phyloP scores from a whole-genome alignment of 2,113 vertebrate species.

The Brachyhypopomus occidentalis region DNA sequence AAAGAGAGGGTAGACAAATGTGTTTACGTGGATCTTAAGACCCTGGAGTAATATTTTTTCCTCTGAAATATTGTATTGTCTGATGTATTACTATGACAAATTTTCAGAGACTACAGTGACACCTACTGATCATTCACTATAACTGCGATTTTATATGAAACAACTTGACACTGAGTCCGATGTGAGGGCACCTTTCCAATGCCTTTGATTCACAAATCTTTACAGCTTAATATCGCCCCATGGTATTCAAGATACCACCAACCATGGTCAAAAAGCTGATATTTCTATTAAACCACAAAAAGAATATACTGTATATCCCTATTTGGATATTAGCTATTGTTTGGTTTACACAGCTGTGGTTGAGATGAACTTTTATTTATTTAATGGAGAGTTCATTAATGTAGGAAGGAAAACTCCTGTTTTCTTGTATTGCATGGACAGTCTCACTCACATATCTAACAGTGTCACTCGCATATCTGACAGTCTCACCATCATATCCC shows the following conservation, averaged over 20 bases:
- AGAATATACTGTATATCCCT: not conserved
- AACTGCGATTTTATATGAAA: not conserved
- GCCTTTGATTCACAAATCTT: not conserved
- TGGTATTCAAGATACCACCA: not conserved
- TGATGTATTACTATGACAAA: not conserved
- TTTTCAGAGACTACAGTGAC: constrained; percentile 5
- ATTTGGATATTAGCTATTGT: too few relatives aligned
- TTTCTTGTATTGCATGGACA: constrained; percentile 23
- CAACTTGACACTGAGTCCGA: not conserved
- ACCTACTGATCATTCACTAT: constrained; percentile 11
- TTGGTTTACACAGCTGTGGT: too few relatives aligned
- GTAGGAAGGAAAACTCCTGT: not conserved
- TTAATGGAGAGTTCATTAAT: not conserved
- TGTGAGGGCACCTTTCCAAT: not conserved
- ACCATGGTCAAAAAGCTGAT: not conserved
- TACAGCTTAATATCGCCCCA: not conserved
- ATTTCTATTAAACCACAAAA: not conserved
- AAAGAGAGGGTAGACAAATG: not conserved
- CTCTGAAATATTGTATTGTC: not conserved
- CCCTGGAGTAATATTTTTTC: not conserved
- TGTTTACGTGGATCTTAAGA: not conserved
- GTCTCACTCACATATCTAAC: not conserved
- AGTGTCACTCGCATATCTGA: not conserved
- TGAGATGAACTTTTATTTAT: too few relatives aligned
- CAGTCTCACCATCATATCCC: too few relatives aligned